Percentiles rank a stretch among this genome's conserved stretches.
Conservation (phyloP, 92 coral and sea anemone species). For the Bergia sp. region DNA sequence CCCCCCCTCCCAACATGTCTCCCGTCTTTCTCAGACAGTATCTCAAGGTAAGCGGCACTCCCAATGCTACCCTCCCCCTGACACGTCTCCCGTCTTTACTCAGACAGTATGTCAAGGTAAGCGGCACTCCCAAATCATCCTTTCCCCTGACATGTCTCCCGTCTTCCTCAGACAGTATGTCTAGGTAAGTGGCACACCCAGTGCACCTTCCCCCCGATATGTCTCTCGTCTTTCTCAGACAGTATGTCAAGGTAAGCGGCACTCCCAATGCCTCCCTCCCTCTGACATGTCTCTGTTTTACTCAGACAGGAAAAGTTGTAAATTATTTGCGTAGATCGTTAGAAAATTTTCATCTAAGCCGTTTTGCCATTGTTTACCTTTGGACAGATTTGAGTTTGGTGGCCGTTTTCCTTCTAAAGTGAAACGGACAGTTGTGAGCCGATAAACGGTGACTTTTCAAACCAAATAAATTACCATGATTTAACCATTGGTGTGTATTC, state of each 20-base stretch:
- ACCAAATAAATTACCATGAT: too few relatives aligned
- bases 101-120: conserved; percentile 88
- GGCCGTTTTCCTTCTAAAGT: not conserved
- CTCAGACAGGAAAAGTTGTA: too few relatives aligned
- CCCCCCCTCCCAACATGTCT: conserved; percentile 98
- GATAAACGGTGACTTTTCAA: not conserved
- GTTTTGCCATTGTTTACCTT: not conserved
- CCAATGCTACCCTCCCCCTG: conserved; percentile 59
- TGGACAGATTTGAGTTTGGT: too few relatives aligned
- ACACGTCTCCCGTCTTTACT: conserved; percentile 74
- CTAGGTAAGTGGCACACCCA: conserved; percentile 59
- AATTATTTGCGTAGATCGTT: not conserved
- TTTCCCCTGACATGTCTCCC: conserved; percentile 89
- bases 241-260: conserved; percentile 84
- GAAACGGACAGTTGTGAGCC: not conserved
- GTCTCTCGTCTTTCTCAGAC: conserved; percentile 74
- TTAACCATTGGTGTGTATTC: not conserved
- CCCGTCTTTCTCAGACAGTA: conserved; percentile 97
- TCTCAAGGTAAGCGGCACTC: conserved; percentile 77
- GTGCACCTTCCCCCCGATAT: conserved; percentile 77
- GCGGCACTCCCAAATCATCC: not conserved
- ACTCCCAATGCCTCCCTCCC: conserved; percentile 80
- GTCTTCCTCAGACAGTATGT: conserved; percentile 94
- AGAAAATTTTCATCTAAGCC: not conserved
- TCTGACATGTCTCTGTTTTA: conserved; percentile 81